Evolutionary conservation across 2,888 invertebrate species (phyloP).

Genomic region (Parelbella ahira): DNA sequence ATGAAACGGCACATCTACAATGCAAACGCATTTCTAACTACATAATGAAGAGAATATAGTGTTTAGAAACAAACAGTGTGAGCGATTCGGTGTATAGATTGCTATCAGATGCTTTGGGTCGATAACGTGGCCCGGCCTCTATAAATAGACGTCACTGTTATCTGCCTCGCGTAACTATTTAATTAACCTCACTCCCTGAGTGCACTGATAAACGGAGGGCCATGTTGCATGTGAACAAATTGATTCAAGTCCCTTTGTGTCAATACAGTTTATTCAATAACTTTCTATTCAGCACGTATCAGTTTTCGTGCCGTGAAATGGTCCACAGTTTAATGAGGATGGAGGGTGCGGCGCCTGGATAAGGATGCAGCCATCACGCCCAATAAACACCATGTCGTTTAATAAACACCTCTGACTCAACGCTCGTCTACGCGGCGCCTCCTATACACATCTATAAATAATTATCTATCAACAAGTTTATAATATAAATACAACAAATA

Average conservation of each 20-base stretch:
- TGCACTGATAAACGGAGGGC: constrained; percentile 58
- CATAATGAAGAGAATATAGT: constrained; percentile 29
- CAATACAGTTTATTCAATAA: constrained; percentile 25
- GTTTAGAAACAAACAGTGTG: constrained; percentile 36
- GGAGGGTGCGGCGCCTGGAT: constrained; percentile 62
- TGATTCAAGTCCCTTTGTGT: constrained; percentile 31
- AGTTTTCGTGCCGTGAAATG: constrained; percentile 5
- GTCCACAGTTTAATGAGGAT: constrained; percentile 60
- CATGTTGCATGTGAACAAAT: constrained; percentile 62
- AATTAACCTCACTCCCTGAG: constrained; percentile 67
- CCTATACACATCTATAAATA: constrained; percentile 3
- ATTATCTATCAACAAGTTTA: constrained; percentile 1
- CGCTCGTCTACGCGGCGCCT: too few relatives aligned
- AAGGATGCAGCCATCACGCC: constrained; percentile 67
- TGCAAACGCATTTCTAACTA: too few relatives aligned
- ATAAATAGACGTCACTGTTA: constrained; percentile 64
- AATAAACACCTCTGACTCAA: constrained; percentile 25
- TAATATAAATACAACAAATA: constrained; percentile 2
- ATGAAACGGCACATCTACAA: too few relatives aligned
- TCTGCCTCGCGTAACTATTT: constrained; percentile 65
- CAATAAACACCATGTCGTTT: constrained; percentile 34
- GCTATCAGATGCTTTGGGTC: constrained; percentile 62
- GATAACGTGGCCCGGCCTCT: constrained; percentile 62
- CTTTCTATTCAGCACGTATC: constrained; percentile 16
- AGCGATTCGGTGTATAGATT: constrained; percentile 50